phyloP scores from a whole-genome alignment of 2,113 vertebrate species.

The Anolis carolinensis region DNA sequence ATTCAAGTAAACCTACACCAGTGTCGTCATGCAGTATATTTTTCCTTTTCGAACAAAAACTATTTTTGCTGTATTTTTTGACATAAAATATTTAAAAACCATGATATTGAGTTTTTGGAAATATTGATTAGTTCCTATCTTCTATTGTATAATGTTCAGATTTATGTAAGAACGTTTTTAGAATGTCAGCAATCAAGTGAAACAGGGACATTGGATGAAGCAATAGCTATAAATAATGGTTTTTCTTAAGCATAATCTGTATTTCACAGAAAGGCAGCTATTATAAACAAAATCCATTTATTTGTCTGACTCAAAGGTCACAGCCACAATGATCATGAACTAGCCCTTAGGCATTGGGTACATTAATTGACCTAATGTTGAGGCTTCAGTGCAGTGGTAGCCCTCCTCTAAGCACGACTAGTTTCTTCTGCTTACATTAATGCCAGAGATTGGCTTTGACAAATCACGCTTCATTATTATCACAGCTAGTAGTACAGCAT shows the following conservation, averaged over 20 bases:
- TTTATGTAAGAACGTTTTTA: background rate
- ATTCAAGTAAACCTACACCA: constrained; percentile 55
- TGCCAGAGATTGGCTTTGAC: background rate
- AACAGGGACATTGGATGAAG: background rate
- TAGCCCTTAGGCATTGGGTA: background rate
- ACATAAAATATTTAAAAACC: constrained; percentile 83
- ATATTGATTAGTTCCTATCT: constrained; percentile 46
- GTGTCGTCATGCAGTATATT: constrained; percentile 77
- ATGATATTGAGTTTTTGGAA: constrained; percentile 70
- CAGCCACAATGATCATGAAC: background rate
- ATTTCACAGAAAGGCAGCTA: background rate
- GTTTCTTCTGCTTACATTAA: background rate
- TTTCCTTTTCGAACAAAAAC: constrained; percentile 78
- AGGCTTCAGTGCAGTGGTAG: background rate
- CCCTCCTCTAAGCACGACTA: background rate
- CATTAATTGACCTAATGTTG: background rate
- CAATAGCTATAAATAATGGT: background rate
- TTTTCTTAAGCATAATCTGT: background rate
- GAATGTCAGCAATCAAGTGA: background rate
- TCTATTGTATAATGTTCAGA: background rate
- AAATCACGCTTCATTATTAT: background rate
- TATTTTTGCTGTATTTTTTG: constrained; percentile 87
- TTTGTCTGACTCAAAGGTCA: background rate
- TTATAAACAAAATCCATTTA: background rate
- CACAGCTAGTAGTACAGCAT: background rate